Conservation (phyloP, 2,888 invertebrate genomes). For the Liodrosophila aerea region DNA sequence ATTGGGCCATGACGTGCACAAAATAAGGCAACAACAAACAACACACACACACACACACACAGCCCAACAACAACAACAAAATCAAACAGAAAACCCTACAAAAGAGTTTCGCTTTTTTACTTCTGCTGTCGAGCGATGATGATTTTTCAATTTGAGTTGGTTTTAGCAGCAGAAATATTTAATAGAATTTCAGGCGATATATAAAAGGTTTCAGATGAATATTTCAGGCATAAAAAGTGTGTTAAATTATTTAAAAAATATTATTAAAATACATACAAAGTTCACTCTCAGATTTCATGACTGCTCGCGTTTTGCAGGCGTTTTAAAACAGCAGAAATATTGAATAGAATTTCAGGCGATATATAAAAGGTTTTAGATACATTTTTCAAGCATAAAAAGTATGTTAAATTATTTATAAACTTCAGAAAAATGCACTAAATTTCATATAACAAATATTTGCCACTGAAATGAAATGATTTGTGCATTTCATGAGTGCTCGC, state of each 20-base stretch:
- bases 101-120: constrained; percentile 26
- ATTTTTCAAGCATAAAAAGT: too few relatives aligned
- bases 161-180: neutral
- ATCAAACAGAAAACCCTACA: neutral
- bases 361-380: constrained; percentile 3
- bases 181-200: neutral
- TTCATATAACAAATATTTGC: too few relatives aligned
- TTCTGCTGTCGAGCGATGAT: constrained; percentile 20
- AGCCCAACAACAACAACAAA: constrained; percentile 5
- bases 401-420: too few relatives aligned
- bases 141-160: constrained; percentile 19
- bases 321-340: constrained; percentile 8
- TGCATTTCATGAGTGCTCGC: neutral
- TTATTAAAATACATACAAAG: too few relatives aligned
- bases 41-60: constrained; percentile 21
- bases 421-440: too few relatives aligned
- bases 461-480: too few relatives aligned
- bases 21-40: constrained; percentile 24
- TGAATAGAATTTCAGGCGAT: neutral
- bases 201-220: too few relatives aligned
- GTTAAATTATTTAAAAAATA: too few relatives aligned
- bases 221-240: too few relatives aligned
- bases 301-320: constrained; percentile 14
- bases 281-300: neutral
- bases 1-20: constrained; percentile 66